Evolutionary conservation across 2,113 vertebrate genomes (phyloP).

Genomic region (Felis chaus): DNA sequence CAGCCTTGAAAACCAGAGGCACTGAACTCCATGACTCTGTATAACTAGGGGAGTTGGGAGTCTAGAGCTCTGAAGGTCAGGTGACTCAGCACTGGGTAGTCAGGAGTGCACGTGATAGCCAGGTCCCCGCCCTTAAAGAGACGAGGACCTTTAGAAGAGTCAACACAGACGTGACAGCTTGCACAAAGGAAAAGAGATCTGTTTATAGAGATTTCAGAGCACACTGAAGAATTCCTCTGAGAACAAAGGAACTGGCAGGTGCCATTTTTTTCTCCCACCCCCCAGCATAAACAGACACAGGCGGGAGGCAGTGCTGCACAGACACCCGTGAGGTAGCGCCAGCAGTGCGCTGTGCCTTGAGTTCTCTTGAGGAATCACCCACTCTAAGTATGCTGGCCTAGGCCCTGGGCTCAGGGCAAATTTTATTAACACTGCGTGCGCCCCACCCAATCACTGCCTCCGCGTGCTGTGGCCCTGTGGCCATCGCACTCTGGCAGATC

Average conservation of each 20-base stretch:
- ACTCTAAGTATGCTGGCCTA: not conserved
- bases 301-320: not conserved
- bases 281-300: not conserved
- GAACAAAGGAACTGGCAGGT: not conserved
- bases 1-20: not conserved
- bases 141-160: not conserved
- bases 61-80: not conserved
- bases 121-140: not conserved
- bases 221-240: not conserved
- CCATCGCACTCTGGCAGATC: not conserved
- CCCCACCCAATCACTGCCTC: not conserved
- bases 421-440: not conserved
- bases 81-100: not conserved
- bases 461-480: not conserved
- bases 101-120: not conserved
- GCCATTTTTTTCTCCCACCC: not conserved
- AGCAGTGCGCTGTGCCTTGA: not conserved
- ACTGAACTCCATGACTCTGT: not conserved
- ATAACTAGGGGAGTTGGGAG: not conserved
- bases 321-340: not conserved
- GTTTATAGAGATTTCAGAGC: not conserved
- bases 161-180: not conserved
- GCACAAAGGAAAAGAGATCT: not conserved
- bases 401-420: not conserved
- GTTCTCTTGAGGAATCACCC: not conserved